Base-by-base conservation (phyloP, 2,113 vertebrate genomes). In the Ptilonorhynchus violaceus region DNA sequence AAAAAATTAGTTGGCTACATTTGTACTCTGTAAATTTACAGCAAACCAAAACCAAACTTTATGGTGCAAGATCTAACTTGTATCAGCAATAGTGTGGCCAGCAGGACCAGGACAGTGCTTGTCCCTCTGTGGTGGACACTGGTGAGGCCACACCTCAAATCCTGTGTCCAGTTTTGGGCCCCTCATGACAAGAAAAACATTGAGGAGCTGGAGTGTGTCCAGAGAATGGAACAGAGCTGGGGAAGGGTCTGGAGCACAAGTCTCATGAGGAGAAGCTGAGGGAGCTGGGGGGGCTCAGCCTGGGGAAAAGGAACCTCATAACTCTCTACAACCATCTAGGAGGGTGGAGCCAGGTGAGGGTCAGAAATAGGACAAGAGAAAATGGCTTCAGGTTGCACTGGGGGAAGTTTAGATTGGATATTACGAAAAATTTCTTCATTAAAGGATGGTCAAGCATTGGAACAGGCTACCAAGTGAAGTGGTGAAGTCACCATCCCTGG, bases 271-370 rank as follows among this genome's bases (percentile, higher is more conserved):
- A 83, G 6, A 21, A 41, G 12, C 25, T 69, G 70, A 37, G 35
- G 41, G 41, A 62, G 41, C 22, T 77, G 46, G 13, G 9, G 7
- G 7, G 2, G 13, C n/a, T 60, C 47, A 75, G 15, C 24, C n/a
- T 41, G n/a, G 47, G 5, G 53, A 15, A 35, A 76, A 68, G n/a
- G 63, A 1, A 50, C 6, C 17, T 31, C 22, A 2, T 47, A 2
- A 1, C 7, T 31, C 46, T 68, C 1, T 3, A 11, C 25, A 69
- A 11, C 12, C 35, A 31, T 37, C 55, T 33, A 55, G 41, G n/a
- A 83, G 2, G 3, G 24, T 1, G 4, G 1, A 62, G 25, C n/a
- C 39, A 22, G 16, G 19, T 9, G 13, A 22, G 11, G 1, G 0
- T 16, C 2, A 3, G n/a, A 10, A 30, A 27, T 11, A 55, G 21